Evolutionary conservation across 2,888 invertebrate genomes (phyloP), one percentile per base, ranked within the genome.

Genomic region (Parascotia fuliginaria): DNA sequence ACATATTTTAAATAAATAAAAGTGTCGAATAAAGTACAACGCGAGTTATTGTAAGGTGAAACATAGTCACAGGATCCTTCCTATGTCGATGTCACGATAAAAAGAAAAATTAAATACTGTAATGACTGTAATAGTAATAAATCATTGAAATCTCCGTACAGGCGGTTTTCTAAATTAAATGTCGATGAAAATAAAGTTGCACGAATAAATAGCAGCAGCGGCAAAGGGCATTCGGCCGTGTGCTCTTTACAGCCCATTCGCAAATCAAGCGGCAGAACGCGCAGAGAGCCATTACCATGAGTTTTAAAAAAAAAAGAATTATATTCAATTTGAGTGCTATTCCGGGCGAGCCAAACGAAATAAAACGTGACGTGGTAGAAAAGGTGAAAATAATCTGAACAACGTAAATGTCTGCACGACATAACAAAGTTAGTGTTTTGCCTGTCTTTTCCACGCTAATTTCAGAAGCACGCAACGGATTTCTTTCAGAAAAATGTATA

Each of bases 201-300:
- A 49, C 32, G 33, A 53, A 59, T 58, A 59, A 56, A 56, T 47
- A 42, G 59, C 56, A 58, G 59, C 47, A 54, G 52, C 40, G 54
- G 55, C 42, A 43, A 49, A 33, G 59, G 53, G 65, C 61, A 60
- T 62, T 48, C 63, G 57, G 41, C 60, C 55, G 64, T 45, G 64
- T 55, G 53, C 73, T 69, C 77, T 81, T 70, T 59, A 77, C 69
- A 60, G 62, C 29, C 66, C 62, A 70, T 77, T 76, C 72, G 69
- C 71, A 79, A 81, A 80, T 80, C 74, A 74, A 75, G 60, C 66
- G 65, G 73, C 65, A 55, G 59, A 73, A 65, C 15, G 12, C 58
- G 46, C 73, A 59, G 54, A 81, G 76, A 42, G 69, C 65, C 72
- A 66, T 74, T 62, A 67, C 62, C 34, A 52, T 16, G 53, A 53